Conservation (phyloP, 2,888 invertebrate species). For the Eristalis tenax region DNA sequence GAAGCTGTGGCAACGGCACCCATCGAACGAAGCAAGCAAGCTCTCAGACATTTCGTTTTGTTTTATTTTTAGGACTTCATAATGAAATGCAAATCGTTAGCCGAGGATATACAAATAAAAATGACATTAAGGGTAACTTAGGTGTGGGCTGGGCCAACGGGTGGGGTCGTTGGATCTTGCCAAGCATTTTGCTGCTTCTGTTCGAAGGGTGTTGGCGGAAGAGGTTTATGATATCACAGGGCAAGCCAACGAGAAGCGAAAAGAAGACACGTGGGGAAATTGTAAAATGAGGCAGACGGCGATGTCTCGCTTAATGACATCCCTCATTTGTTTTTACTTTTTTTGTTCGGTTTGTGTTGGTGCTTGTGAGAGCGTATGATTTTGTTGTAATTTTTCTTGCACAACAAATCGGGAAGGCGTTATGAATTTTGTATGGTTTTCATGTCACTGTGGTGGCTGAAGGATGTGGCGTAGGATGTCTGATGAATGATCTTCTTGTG, state of each 20-base stretch:
- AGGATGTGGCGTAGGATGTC: background rate
- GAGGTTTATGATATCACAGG: slow-evolving; percentile 35
- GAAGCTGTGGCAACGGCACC: background rate
- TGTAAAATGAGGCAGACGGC: slow-evolving; percentile 40
- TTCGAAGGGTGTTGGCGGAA: background rate
- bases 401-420: background rate
- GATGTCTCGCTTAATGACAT: slow-evolving; percentile 59
- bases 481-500: background rate
- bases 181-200: slow-evolving; percentile 7
- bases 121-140: slow-evolving; percentile 68
- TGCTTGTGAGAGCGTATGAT: slow-evolving; percentile 23
- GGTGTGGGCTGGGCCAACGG: slow-evolving; percentile 20
- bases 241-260: background rate
- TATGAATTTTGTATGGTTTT: background rate
- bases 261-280: background rate
- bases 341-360: background rate
- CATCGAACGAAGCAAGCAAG: slow-evolving; percentile 1
- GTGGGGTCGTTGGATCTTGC: background rate
- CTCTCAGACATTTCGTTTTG: slow-evolving; percentile 9
- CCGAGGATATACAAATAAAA: slow-evolving; percentile 67
- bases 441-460: background rate
- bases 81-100: slow-evolving; percentile 68
- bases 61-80: slow-evolving; percentile 54
- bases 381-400: slow-evolving; percentile 40
- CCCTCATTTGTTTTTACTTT: slow-evolving; percentile 26